Evolutionary conservation across 2,888 invertebrate species (phyloP).

Genomic region (Drosophila kanekoi): DNA sequence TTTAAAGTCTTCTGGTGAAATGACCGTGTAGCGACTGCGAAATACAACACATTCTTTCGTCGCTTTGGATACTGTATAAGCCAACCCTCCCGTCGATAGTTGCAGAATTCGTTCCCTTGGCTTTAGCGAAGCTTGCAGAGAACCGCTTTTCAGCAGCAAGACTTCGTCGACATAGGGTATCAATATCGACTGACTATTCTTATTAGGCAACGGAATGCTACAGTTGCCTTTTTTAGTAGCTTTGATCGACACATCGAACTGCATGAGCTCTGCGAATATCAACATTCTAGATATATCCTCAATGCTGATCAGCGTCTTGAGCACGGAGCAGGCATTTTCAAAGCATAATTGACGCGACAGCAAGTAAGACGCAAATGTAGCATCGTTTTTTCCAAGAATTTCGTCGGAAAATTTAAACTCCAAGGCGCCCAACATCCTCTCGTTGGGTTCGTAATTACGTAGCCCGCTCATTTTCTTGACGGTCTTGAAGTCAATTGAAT

Average conservation of each 20-base stretch:
- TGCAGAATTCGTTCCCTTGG: neutral
- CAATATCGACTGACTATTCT: slow-evolving; percentile 5
- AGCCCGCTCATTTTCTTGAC: neutral
- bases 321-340: slow-evolving; percentile 58
- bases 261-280: slow-evolving; percentile 46
- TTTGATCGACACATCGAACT: slow-evolving; percentile 21
- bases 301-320: slow-evolving; percentile 66
- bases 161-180: slow-evolving; percentile 10
- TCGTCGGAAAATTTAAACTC: slow-evolving; percentile 23
- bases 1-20: fast-evolving
- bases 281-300: slow-evolving; percentile 71
- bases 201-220: slow-evolving; percentile 1
- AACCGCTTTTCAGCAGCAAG: slow-evolving; percentile 1
- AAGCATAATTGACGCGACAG: slow-evolving; percentile 26
- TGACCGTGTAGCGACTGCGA: fast-evolving
- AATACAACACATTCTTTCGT: neutral
- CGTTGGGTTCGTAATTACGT: slow-evolving; percentile 16
- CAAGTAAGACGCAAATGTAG: slow-evolving; percentile 46
- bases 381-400: slow-evolving; percentile 12
- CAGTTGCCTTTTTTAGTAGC: neutral
- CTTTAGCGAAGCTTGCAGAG: fast-evolving
- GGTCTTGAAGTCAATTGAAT: neutral
- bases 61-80: neutral
- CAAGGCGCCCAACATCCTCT: slow-evolving; percentile 30
- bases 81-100: neutral